phyloP scores from a whole-genome alignment of 2,113 vertebrate genomes.

The Trogon melanurus region DNA sequence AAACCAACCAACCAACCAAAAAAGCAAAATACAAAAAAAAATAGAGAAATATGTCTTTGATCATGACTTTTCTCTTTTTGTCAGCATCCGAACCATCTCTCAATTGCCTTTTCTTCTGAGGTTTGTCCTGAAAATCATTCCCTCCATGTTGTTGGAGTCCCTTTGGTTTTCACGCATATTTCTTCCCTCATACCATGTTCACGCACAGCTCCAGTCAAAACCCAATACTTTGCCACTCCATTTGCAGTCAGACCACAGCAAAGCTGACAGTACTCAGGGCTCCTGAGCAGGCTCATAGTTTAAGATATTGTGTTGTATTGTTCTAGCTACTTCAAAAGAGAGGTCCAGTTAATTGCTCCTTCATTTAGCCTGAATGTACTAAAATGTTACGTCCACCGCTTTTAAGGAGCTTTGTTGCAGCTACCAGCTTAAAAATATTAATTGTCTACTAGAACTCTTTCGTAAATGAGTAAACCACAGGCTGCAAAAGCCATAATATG shows the following conservation, averaged over 20 bases:
- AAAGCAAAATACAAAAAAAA: no score
- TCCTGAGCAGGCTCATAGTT: background rate
- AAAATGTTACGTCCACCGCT: background rate
- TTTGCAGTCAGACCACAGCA: background rate
- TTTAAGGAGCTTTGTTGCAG: background rate
- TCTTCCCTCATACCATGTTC: background rate
- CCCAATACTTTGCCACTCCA: background rate
- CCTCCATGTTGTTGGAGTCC: background rate
- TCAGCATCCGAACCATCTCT: background rate
- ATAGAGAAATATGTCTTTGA: background rate
- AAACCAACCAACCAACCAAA: background rate
- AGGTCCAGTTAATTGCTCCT: background rate
- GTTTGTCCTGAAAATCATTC: background rate
- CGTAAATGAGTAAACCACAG: background rate
- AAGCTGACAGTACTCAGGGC: background rate
- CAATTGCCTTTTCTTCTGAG: background rate
- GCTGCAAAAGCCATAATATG: background rate
- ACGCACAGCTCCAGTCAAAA: background rate
- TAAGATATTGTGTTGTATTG: background rate
- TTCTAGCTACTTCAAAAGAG: background rate
- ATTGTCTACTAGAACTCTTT: background rate
- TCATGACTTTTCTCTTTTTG: background rate
- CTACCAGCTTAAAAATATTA: background rate
- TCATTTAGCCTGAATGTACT: background rate
- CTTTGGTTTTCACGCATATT: background rate